A percentile compares a stretch with the other conserved stretches of the same genome.
These are phyloP conservation scores for Euwallacea fornicatus DNA, from an alignment of 1,140 invertebrate species.

Conservation along the genomic window DNA sequence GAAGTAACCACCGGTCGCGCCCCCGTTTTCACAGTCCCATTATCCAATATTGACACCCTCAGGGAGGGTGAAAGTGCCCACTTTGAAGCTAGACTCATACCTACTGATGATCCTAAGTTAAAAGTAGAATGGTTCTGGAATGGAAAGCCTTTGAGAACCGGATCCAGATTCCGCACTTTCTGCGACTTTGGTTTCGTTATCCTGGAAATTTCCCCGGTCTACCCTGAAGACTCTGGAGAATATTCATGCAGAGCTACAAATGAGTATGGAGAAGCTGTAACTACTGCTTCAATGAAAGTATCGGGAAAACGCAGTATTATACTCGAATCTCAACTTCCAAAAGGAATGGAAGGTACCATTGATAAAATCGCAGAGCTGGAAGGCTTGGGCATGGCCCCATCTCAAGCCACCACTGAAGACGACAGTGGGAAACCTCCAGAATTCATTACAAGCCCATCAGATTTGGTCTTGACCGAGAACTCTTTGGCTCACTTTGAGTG, in stretches of 20 bases:
- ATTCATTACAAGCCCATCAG: slow-evolving; percentile 85
- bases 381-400: slow-evolving; percentile 71
- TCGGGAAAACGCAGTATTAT: slow-evolving; percentile 90
- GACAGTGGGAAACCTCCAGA: slow-evolving; percentile 88
- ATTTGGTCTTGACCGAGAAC: slow-evolving; percentile 85
- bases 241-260: slow-evolving; percentile 90
- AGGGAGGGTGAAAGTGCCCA: slow-evolving; percentile 91
- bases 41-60: slow-evolving; percentile 82
- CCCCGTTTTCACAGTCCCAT: slow-evolving; percentile 87
- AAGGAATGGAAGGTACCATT: slow-evolving; percentile 90
- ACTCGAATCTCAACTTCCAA: slow-evolving; percentile 86
- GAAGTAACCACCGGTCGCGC: slow-evolving; percentile 77
- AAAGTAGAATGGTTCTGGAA: slow-evolving; percentile 97
- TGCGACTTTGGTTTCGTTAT: slow-evolving; percentile 95
- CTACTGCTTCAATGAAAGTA: slow-evolving; percentile 87
- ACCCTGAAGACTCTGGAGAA: slow-evolving; percentile 91
- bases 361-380: slow-evolving; percentile 92
- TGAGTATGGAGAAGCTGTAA: slow-evolving; percentile 91
- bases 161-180: slow-evolving; percentile 90
- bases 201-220: slow-evolving; percentile 91
- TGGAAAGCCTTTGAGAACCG: slow-evolving; percentile 84
- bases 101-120: slow-evolving; percentile 91
- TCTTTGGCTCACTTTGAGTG: slow-evolving; percentile 92
- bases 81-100: slow-evolving; percentile 90
- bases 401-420: slow-evolving; percentile 68